Conservation (phyloP, 2,888 invertebrate species). For the Caenorhabditis drosophilae region DNA sequence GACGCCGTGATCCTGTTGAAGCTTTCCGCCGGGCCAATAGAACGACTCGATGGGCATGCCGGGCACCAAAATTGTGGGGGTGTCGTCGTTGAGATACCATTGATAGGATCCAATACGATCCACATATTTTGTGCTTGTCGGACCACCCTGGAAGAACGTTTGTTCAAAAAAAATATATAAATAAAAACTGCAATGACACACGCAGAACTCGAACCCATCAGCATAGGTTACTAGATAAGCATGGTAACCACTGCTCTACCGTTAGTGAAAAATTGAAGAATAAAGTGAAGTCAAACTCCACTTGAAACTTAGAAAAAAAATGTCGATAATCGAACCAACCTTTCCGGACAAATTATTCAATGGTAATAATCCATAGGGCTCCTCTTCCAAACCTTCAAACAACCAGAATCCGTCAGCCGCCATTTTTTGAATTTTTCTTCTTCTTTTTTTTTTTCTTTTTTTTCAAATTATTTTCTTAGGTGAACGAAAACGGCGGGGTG, state of each 20-base stretch:
- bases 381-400: constrained; percentile 67
- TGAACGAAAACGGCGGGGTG: no score
- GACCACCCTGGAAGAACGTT: constrained; percentile 46
- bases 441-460: no score
- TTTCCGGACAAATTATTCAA: constrained; percentile 65
- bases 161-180: background rate
- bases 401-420: constrained; percentile 65
- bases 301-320: no score
- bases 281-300: background rate
- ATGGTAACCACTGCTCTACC: background rate
- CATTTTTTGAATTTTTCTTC: no score
- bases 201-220: background rate
- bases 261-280: background rate
- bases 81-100: constrained; percentile 67
- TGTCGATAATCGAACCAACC: no score
- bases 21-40: constrained; percentile 67
- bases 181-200: background rate
- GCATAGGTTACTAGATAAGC: background rate
- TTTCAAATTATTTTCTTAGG: no score
- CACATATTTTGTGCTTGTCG: constrained; percentile 66
- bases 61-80: constrained; percentile 65
- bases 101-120: constrained; percentile 68
- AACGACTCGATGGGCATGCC: constrained; percentile 63
- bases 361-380: constrained; percentile 68
- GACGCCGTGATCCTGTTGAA: constrained; percentile 66